Evolutionary conservation across 2,797 vertebrate genomes (phyloP), one percentile per base, ranked within the genome.

Genomic region (Thunnus albacares): DNA sequence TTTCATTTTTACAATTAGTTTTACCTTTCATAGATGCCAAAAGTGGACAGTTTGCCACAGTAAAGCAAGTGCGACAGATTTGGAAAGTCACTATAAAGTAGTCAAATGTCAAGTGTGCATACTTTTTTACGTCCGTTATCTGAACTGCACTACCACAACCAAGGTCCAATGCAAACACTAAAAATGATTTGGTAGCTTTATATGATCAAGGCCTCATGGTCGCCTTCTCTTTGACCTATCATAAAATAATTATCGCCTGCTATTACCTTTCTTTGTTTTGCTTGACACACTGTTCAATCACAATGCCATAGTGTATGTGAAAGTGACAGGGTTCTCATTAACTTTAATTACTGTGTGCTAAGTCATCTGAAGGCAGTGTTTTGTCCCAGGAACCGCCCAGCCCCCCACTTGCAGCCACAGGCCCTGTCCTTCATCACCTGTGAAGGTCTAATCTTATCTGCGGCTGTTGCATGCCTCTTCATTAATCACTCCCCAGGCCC

Each of bases 401-500:
- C 68, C 67, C 75, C 62, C 78, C 26, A 35, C 57, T 38, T 24
- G 1, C 58, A 61, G 57, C 80, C 80, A 74, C 68, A 59, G 82
- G 81, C 83, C 83, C 74, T 75, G 91, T 92, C 93, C 93, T 94
- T 93, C 92, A 93, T 91, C 89, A 88, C 89, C 85, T 88, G 81
- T 87, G 84, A 95, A 94, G 92, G 91, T 92, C 89, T 92, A 91
- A 93, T 93, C 91, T 93, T 93, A 93, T 95, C 94, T 91, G 89
- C 47, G 75, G 80, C 89, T 81, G 89, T 84, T 93, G 89, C 77
- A 72, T 80, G 76, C 85, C 85, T 92, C 77, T 89, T 92, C 93
- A 94, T 95, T 92, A 95, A 94, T 95, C 93, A 95, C 90, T 90
- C 78, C 80, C 75, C 67, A 17, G 55, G 87, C 75, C 90, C 80